phyloP scores from a whole-genome alignment of 2,113 vertebrate genomes.

The Catharus bicknelli region DNA sequence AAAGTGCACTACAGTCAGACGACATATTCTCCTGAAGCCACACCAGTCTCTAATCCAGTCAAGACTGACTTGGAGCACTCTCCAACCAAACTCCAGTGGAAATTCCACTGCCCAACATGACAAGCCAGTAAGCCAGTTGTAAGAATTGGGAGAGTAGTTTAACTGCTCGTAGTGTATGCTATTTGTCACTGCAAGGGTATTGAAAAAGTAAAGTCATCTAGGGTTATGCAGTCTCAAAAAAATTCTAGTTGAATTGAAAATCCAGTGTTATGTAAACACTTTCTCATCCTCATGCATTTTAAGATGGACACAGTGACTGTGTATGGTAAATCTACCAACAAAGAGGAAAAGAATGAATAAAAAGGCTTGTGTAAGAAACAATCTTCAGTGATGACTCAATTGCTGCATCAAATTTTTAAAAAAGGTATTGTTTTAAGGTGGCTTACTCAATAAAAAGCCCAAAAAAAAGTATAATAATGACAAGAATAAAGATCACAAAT shows the following conservation, averaged over 20 bases:
- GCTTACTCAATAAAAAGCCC: background rate
- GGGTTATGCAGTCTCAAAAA: background rate
- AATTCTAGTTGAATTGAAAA: background rate
- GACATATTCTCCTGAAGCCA: background rate
- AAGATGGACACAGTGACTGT: background rate
- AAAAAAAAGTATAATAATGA: background rate
- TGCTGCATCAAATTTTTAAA: constrained; percentile 51
- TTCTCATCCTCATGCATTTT: background rate
- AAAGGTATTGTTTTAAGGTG: background rate
- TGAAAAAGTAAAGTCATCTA: background rate
- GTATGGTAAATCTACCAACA: background rate
- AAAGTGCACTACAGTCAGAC: background rate
- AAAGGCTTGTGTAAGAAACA: background rate
- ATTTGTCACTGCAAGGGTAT: background rate
- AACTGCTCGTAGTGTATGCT: background rate
- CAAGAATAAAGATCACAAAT: constrained; percentile 28
- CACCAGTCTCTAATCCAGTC: background rate
- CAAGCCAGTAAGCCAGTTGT: background rate
- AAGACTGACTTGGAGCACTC: background rate
- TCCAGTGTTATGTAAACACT: background rate
- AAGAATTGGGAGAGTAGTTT: background rate
- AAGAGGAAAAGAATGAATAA: background rate
- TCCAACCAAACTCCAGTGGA: background rate
- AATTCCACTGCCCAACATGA: background rate
- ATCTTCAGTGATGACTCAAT: background rate